These are phyloP conservation scores for Drosophila subpulchrella DNA, from an alignment of 1,140 invertebrate genomes.

Conservation along the genomic window DNA sequence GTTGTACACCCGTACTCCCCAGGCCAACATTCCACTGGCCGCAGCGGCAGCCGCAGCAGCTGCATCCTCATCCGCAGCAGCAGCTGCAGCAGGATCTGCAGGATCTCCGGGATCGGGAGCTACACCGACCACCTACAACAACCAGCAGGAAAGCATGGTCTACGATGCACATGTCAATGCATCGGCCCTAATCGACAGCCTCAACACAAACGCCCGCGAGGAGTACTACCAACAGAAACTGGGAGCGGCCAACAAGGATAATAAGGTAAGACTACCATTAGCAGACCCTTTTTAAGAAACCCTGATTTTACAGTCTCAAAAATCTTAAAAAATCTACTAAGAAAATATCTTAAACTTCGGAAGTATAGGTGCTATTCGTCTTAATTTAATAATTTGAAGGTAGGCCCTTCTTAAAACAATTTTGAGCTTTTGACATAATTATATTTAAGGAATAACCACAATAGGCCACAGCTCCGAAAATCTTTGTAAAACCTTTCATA, in stretches of 20 bases:
- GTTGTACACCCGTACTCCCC: slow-evolving; percentile 61
- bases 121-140: slow-evolving; percentile 36
- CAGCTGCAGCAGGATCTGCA: slow-evolving; percentile 25
- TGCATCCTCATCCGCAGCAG: slow-evolving; percentile 39
- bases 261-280: slow-evolving; percentile 67
- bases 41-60: slow-evolving; percentile 62
- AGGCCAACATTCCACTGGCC: slow-evolving; percentile 63
- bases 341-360: too few relatives aligned
- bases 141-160: slow-evolving; percentile 60
- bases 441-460: too few relatives aligned
- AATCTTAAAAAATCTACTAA: background rate
- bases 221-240: slow-evolving; percentile 80
- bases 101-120: slow-evolving; percentile 32
- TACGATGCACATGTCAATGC: slow-evolving; percentile 83
- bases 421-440: too few relatives aligned
- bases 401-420: too few relatives aligned
- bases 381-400: too few relatives aligned
- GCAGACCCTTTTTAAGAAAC: too few relatives aligned
- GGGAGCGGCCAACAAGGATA: slow-evolving; percentile 70
- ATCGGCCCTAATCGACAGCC: slow-evolving; percentile 82
- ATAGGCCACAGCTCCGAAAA: too few relatives aligned
- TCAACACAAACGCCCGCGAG: slow-evolving; percentile 75
- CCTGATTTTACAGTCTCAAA: too few relatives aligned
- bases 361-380: too few relatives aligned
- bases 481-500: too few relatives aligned